Conservation (phyloP, 2,888 invertebrate species). For the Fabriciana adippe region DNA sequence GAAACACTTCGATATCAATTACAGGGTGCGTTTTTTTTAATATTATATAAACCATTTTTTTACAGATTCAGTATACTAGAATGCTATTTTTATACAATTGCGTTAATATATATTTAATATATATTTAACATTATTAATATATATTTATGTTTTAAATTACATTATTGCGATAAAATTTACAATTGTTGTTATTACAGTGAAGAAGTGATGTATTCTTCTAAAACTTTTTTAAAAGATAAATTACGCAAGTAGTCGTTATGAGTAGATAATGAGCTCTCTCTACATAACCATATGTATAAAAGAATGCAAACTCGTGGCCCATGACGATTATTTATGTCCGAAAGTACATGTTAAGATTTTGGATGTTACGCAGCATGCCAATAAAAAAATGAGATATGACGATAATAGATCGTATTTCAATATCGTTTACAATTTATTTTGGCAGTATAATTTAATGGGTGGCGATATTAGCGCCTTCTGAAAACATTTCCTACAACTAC, state of each 20-base stretch:
- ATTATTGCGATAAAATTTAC: not conserved
- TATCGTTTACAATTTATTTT: slow-evolving; percentile 9
- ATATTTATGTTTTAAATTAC: slow-evolving; percentile 2
- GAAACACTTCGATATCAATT: slow-evolving; percentile 48
- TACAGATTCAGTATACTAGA: not conserved
- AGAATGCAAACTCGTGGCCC: slow-evolving; percentile 60
- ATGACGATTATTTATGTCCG: slow-evolving; percentile 65
- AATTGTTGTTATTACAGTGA: not conserved
- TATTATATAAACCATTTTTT: not conserved
- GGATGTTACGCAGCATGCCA: slow-evolving; percentile 10
- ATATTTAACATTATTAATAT: too few species aligned
- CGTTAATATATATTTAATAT: not conserved
- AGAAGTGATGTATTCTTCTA: not conserved
- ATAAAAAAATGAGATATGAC: slow-evolving; percentile 5
- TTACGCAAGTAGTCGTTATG: slow-evolving; percentile 55
- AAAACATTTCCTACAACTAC: slow-evolving; percentile 15
- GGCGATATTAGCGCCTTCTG: slow-evolving; percentile 7
- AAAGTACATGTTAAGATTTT: slow-evolving; percentile 44
- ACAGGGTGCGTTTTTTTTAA: slow-evolving; percentile 58
- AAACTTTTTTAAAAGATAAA: slow-evolving; percentile 37
- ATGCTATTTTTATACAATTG: not conserved
- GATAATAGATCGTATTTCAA: slow-evolving; percentile 8
- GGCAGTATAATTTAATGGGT: slow-evolving; percentile 18
- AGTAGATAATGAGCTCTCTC: slow-evolving; percentile 65
- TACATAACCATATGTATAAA: slow-evolving; percentile 58